These are phyloP conservation scores for Gerris buenoi DNA, from an alignment of 1,140 invertebrate species.

Conservation along the genomic window DNA sequence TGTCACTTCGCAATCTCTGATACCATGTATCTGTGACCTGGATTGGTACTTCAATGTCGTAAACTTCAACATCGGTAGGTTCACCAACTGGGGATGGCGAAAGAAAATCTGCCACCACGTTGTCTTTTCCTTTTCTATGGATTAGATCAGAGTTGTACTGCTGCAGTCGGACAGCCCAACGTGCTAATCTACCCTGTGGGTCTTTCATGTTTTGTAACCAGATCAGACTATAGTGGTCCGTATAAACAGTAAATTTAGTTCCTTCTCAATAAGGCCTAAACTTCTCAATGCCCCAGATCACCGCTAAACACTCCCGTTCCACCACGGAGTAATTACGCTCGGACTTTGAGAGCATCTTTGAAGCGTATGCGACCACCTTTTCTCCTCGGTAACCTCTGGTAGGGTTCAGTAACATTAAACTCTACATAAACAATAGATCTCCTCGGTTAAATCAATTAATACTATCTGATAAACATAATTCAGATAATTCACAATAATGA, in stretches of 20 bases:
- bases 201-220: slow-evolving; percentile 32
- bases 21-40: too few species aligned
- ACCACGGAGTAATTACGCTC: slow-evolving; percentile 32
- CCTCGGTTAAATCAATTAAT: too few species aligned
- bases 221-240: slow-evolving; percentile 32
- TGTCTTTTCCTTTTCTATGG: slow-evolving; percentile 17
- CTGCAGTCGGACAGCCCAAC: slow-evolving; percentile 26
- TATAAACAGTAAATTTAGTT: slow-evolving; percentile 28
- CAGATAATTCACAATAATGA: too few species aligned
- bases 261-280: slow-evolving; percentile 26
- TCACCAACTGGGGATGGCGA: not conserved
- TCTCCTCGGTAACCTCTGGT: too few species aligned
- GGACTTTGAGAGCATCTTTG: slow-evolving; percentile 23
- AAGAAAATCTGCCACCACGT: slow-evolving; percentile 14
- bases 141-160: slow-evolving; percentile 21
- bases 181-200: slow-evolving; percentile 27
- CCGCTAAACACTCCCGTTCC: slow-evolving; percentile 32
- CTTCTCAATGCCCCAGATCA: slow-evolving; percentile 29
- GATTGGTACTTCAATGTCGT: too few species aligned
- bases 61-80: too few species aligned
- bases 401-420: too few species aligned
- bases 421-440: too few species aligned
- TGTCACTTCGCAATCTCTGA: not conserved
- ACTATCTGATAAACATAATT: too few species aligned
- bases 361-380: slow-evolving; percentile 30